Percentiles rank a stretch among this genome's conserved stretches.
These are phyloP conservation scores for Hirudo medicinalis DNA, from an alignment of 1,140 invertebrate species.

Conservation along the genomic window DNA sequence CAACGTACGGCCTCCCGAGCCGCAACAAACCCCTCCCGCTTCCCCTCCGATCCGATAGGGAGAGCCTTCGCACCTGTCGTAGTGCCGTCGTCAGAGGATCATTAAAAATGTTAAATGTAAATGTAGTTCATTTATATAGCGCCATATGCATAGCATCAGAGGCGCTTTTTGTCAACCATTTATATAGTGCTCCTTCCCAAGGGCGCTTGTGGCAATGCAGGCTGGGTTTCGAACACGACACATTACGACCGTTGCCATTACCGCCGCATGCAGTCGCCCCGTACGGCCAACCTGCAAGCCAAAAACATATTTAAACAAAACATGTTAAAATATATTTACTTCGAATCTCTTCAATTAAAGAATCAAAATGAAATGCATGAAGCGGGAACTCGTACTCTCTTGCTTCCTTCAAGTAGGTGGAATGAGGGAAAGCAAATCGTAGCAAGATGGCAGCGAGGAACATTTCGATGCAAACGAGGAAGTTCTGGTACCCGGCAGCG, in stretches of 20 bases:
- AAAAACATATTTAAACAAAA: no score
- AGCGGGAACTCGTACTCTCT: neutral
- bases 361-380: neutral
- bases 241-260: no score
- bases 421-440: constrained; percentile 81
- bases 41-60: neutral
- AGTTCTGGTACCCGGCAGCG: constrained; percentile 98
- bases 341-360: neutral
- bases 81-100: neutral
- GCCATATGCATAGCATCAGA: no score
- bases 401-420: constrained; percentile 22
- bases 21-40: neutral
- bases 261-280: no score
- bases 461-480: constrained; percentile 99
- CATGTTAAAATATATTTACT: neutral
- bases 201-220: no score
- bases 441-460: constrained; percentile 90
- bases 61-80: neutral
- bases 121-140: no score
- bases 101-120: no score
- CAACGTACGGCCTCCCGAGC: constrained; percentile 66
- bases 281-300: no score
- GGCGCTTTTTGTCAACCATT: no score
- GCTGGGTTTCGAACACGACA: no score
- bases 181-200: no score